Base-by-base conservation (phyloP, 92 coral and sea anemone species). In the Phenganax stokvisi region DNA sequence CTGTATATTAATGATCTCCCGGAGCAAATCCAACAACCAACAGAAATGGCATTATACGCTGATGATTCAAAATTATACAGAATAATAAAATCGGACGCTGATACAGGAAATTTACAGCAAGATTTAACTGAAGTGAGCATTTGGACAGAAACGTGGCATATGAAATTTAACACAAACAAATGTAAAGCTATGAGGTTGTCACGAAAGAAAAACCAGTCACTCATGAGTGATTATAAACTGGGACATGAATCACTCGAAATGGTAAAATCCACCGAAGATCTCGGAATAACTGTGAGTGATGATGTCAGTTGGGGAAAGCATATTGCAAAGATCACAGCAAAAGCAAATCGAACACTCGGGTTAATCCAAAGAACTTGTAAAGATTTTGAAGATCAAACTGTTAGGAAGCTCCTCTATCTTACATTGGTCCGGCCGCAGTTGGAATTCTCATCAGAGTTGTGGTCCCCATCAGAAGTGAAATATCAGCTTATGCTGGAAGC, bases 381-480 rank as follows among this genome's bases (percentile, higher is more conserved):
- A 17, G 70, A 64, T 64, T 20, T 64, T 28, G 37, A 64, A 17
- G 70, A 64, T 20, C 70, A 64, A 64, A 17, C 17, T 59, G 30
- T 64, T 10, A n/a, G 70, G 70, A 28, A 64, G 37, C 37, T 64
- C 9, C 70, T 64, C 2, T 64, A 64, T 28, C 37, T 64, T 64
- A 20, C 70, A 64, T 59, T 59, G 17, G 65, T 64, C 9, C 27
- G 70, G 12, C 70, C 70, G 30, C 31, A 17, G 37, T 27, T 64
- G 31, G 70, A 64, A 64, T 61, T 9, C 29, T 61, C 67, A 0
- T 61, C 29, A 13, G 25, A 61, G 25, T 61, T 61, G 67, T 17
- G 70, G 70, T n/a, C 31, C 37, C 70, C 70, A 20, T 64, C 47
- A 64, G 37, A 64, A 64, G 37, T 64, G 12, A 64, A 64, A 64